Base-by-base conservation (phyloP, 2,113 vertebrate species). In the Oophaga pumilio region DNA sequence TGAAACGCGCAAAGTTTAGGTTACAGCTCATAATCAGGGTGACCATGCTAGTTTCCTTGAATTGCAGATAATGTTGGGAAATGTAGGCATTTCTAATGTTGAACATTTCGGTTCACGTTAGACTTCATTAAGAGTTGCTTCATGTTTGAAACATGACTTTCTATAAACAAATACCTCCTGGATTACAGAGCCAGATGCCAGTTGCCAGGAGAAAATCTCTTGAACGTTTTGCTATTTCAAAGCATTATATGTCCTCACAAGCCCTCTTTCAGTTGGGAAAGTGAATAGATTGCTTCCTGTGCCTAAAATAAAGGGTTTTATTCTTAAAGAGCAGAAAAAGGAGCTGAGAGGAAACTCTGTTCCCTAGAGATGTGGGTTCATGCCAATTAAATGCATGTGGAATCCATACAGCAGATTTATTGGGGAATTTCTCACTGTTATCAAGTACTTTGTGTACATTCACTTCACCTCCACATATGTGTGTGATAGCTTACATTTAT, bases 241-340 rank as follows among this genome's bases (percentile, higher is more conserved):
- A 84, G 87, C 87, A 84, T 83, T 88, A 76, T 84, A 88, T 88
- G 87, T 88, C 87, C 87, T 88, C 81, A 88, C 87, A 88, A 88
- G 87, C 87, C 87, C 87, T 83, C 87, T 66, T 83, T 88, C 87
- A 74, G 69, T 77, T 76, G 87, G 62, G 87, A 76, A 84, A 77
- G 80, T 76, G 81, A 84, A 88, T 84, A 76, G 81, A 88, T 88
- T 88, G 80, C 73, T 83, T 88, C 87, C 87, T 88, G 57, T 88
- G 60, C 71, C 71, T 88, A 64, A 83, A 88, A 88, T 83, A 88
- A 88, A 88, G 81, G 87, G 59, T 88, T 88, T 88, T 81, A 88
- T 83, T 84, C 71, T 88, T 84, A 88, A 84, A 88, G 71, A 88
- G 81, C 69, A 88, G 81, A 88, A 88, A 88, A 84, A 68, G 71